Evolutionary conservation across 2,797 vertebrate genomes (phyloP).

Genomic region (Xiphophorus birchmanni): DNA sequence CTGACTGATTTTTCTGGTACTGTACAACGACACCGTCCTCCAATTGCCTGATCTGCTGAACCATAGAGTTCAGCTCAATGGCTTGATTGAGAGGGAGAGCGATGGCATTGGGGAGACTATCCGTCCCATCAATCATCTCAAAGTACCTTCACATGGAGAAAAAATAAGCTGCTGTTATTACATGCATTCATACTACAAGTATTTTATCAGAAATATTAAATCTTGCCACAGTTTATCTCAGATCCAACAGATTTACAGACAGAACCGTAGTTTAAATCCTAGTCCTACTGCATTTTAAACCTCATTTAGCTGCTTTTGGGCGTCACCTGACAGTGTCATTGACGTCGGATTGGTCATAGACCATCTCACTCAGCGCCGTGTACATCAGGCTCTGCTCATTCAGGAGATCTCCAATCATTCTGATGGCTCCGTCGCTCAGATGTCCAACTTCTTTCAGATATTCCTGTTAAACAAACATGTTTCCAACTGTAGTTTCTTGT

Average conservation of each 20-base stretch:
- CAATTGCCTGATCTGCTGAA: constrained; percentile 69
- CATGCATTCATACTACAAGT: background rate
- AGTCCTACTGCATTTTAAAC: no score
- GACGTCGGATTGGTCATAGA: constrained; percentile 22
- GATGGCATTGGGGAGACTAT: constrained; percentile 76
- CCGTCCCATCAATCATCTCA: constrained; percentile 78
- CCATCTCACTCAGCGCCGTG: constrained; percentile 32
- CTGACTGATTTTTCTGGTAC: constrained; percentile 16
- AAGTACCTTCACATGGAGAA: constrained; percentile 69
- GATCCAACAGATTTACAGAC: background rate
- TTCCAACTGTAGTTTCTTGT: background rate
- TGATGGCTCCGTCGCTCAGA: constrained; percentile 24
- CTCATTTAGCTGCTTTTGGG: no score
- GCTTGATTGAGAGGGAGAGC: constrained; percentile 45
- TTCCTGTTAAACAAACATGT: constrained; percentile 1
- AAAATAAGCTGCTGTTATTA: background rate
- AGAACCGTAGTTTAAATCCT: background rate
- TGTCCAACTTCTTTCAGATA: constrained; percentile 22
- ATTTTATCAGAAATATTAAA: background rate
- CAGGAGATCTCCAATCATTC: constrained; percentile 37
- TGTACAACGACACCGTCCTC: constrained; percentile 55
- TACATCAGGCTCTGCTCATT: constrained; percentile 33
- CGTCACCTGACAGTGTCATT: background rate
- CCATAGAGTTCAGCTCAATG: constrained; percentile 60
- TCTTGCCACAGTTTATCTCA: background rate